Base-by-base conservation (phyloP, 2,113 vertebrate species). In the Nothocercus nigrocapillus region DNA sequence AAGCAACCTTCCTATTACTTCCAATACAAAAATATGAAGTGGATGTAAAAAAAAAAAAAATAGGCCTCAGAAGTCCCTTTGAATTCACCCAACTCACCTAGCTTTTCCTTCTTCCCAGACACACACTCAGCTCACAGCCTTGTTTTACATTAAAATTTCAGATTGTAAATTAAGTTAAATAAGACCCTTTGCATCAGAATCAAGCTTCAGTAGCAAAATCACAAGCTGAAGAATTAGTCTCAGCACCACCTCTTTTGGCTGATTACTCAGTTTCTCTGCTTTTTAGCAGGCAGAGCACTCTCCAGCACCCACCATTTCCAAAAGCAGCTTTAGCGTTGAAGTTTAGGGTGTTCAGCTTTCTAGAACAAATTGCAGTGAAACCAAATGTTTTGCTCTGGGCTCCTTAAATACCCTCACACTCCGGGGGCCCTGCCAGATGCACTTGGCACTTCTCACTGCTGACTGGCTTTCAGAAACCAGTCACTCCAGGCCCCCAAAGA, bases 241-340 rank as follows among this genome's bases (percentile, higher is more conserved):
- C 36, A 89, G 61, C 8, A 75, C 63, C 28, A 36, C 1, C 22
- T 7, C 22, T 64, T 79, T 32, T 14, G 15, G 63, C 2, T 27
- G 1, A 22, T 24, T 28, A 74, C 20, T 22, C 16, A 34, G 13
- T 64, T 82, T 15, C 5, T 51, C 49, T 24, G 13, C 1, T 3
- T 53, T 80, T 61, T 4, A 79, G 25, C 20, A 69, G 24, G 8
- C 56, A 40, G 17, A 70, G 7, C 34, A 58, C 4, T 15, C 32
- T 15, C 5, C 38, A 4, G 0, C 3, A 7, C 3, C 13, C 7
- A 11, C 28, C 3, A 7, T 77, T 67, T 72, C 74, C 36, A 40
- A 89, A 59, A 20, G 2, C 3, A 78, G 54, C 20, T 53, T 79
- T 1, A 58, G 6, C 27, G 18, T 0, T 13, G 7, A 82, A 20